Evolutionary conservation across 2,888 invertebrate species (phyloP).

Genomic region (Hedya salicella): DNA sequence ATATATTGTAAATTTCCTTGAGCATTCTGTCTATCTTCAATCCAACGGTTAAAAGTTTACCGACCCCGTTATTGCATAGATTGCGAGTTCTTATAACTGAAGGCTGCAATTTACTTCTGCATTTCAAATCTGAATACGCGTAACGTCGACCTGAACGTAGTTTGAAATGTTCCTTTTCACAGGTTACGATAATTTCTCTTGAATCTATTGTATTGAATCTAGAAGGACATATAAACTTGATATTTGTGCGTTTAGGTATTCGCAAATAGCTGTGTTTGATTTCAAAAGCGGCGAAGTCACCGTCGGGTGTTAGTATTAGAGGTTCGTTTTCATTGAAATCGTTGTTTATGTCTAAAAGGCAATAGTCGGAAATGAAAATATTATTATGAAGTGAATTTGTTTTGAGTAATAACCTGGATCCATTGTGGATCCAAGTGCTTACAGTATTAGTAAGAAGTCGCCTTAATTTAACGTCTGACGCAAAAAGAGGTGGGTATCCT

Average conservation of each 20-base stretch:
- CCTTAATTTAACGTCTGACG: no score
- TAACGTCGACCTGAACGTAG: constrained; percentile 42
- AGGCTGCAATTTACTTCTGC: constrained; percentile 52
- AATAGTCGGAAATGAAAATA: constrained; percentile 40
- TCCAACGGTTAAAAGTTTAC: constrained; percentile 55
- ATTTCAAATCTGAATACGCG: constrained; percentile 57
- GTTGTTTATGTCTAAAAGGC: constrained; percentile 53
- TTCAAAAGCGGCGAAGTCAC: constrained; percentile 48
- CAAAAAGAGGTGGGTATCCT: no score
- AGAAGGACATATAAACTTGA: constrained; percentile 57
- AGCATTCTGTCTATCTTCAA: constrained; percentile 48
- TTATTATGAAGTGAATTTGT: no score
- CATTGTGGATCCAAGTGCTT: no score
- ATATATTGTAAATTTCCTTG: constrained; percentile 58
- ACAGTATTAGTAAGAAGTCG: no score
- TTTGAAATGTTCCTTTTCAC: constrained; percentile 52
- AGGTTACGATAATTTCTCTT: constrained; percentile 49
- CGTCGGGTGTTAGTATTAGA: constrained; percentile 47
- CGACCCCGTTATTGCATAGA: constrained; percentile 49
- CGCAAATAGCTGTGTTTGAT: constrained; percentile 49
- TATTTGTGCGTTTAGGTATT: constrained; percentile 50
- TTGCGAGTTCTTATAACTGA: constrained; percentile 45
- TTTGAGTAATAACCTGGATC: no score
- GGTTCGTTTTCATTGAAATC: constrained; percentile 54
- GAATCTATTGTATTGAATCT: constrained; percentile 48